Percentiles rank a stretch among this genome's conserved stretches.
phyloP scores from a whole-genome alignment of 2,797 vertebrate species.

The Aulostomus chinensis region DNA sequence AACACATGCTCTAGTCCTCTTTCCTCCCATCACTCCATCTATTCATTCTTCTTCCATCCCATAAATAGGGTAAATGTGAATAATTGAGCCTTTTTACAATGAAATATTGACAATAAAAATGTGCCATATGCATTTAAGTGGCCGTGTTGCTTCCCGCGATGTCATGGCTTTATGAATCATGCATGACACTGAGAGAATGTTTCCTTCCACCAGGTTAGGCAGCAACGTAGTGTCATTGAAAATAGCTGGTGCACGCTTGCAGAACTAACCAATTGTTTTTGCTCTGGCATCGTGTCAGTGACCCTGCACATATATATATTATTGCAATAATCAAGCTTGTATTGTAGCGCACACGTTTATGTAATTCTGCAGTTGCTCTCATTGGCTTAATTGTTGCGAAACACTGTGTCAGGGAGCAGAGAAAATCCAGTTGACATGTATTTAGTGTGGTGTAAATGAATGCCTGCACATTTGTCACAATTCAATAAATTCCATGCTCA shows the following conservation, averaged over 20 bases:
- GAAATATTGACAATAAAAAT: constrained; percentile 69
- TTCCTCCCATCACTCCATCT: constrained; percentile 14
- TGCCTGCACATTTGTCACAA: constrained; percentile 17
- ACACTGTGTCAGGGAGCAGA: too few relatives aligned
- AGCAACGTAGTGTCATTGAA: constrained; percentile 24
- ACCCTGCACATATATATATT: too few relatives aligned
- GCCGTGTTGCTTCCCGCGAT: constrained; percentile 38
- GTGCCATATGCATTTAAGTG: constrained; percentile 55
- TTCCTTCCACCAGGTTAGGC: constrained; percentile 46
- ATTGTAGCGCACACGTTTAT: too few relatives aligned
- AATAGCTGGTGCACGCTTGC: neutral
- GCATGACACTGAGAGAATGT: constrained; percentile 43
- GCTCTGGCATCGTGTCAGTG: neutral
- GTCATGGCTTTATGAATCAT: constrained; percentile 63
- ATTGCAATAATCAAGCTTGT: too few relatives aligned
- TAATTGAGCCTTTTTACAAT: constrained; percentile 65
- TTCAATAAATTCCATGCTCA: constrained; percentile 4
- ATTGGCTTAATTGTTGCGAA: too few relatives aligned
- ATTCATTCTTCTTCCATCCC: constrained; percentile 41
- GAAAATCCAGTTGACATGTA: too few relatives aligned
- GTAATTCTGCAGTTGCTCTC: too few relatives aligned
- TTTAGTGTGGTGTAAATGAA: too few relatives aligned
- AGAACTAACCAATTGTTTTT: neutral
- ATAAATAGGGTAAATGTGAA: constrained; percentile 55
- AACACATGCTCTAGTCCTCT: constrained; percentile 4